Evolutionary conservation across 1,140 invertebrate species (phyloP), one percentile per base, ranked within the genome.

Genomic region (Drosophila kohkoa): DNA sequence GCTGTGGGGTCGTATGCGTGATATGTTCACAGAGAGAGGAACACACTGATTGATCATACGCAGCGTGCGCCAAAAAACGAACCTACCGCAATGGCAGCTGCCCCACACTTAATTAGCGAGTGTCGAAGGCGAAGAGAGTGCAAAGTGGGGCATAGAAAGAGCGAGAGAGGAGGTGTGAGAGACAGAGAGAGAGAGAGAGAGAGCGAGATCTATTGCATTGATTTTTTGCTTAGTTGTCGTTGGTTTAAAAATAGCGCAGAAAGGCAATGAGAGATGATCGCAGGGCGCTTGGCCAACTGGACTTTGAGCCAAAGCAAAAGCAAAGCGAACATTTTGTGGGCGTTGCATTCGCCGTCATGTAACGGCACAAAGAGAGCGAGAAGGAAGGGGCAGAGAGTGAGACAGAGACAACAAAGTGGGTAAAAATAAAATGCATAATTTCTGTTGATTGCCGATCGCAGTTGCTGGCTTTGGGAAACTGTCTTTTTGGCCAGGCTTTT

Each of bases 401-500:
- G 38, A 3, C 38, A 41, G 38, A 3, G 41, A 13, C 51, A 32
- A 32, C 51, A 54, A 65, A 64, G 63, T 54, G 49, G 68, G 48
- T 80, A 85, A 77, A 88, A 87, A 72, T 79, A 88, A 54, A 89
- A 79, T 89, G 77, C 75, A 89, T 88, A 82, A 79, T 60, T 60
- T 62, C 45, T 38, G 15, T 55, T 68, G 16, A 55, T 67, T 73
- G 38, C 11, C 32, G 32, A 8, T 32, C 2, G 32, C 7, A 25
- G 52, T 38, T 54, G 54, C 15, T 48, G 48, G 13, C 54, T 63
- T 80, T 65, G 48, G 75, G 38, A 51, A 58, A 67, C 70, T 60
- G 48, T 64, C 15, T 59, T 75, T 69, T 49, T 70, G 54, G 63
- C 46, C 52, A 66, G 45, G 15, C 11, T 73, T 45, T 73, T 45